Conservation (phyloP, 2,113 vertebrate genomes). For the Esox niger region DNA sequence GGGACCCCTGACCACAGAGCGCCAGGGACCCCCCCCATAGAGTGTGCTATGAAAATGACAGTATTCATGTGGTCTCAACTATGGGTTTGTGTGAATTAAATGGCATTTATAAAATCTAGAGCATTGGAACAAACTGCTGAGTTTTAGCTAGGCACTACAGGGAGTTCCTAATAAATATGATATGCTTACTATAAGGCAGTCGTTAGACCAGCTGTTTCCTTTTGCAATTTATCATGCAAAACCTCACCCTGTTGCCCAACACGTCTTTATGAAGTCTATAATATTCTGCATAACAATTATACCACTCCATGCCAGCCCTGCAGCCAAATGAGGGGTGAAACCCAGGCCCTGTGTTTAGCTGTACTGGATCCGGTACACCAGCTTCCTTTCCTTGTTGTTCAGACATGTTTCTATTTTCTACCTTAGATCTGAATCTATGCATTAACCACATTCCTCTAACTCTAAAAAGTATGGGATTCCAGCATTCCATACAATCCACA, state of each 20-base stretch:
- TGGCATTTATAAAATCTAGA: constrained; percentile 10
- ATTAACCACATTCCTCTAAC: constrained; percentile 54
- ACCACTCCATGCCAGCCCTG: constrained; percentile 54
- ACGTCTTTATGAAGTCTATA: constrained; percentile 41
- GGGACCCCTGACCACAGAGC: too few species aligned
- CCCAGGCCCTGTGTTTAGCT: constrained; percentile 38
- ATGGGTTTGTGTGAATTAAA: background rate
- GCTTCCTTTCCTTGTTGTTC: constrained; percentile 63
- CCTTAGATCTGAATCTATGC: constrained; percentile 55
- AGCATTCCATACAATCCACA: constrained; percentile 63
- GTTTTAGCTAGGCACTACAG: too few species aligned
- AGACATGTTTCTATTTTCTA: constrained; percentile 67
- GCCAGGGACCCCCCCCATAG: too few species aligned
- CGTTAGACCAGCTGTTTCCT: constrained; percentile 29
- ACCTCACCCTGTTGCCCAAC: constrained; percentile 53
- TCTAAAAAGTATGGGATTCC: constrained; percentile 54
- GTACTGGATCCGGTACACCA: constrained; percentile 15
- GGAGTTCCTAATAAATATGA: too few species aligned
- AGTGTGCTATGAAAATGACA: too few species aligned
- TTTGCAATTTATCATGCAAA: constrained; percentile 42
- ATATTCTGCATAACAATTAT: constrained; percentile 47
- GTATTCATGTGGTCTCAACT: background rate
- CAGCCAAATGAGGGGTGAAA: constrained; percentile 44
- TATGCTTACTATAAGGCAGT: constrained; percentile 31
- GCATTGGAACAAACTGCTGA: too few species aligned